Conservation (phyloP, 2,113 vertebrate species). For the Antennarius striatus region DNA sequence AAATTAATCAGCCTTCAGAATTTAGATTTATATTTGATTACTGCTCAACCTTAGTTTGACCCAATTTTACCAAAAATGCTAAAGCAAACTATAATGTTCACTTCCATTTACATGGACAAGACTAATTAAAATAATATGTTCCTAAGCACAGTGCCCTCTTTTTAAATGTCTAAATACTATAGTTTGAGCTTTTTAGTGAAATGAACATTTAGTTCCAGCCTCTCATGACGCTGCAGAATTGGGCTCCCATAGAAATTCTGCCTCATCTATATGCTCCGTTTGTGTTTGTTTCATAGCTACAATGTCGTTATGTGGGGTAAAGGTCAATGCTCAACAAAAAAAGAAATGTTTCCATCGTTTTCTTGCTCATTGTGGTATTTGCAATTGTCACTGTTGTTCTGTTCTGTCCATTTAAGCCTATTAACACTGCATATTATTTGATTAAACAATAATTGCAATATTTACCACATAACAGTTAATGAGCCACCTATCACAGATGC, state of each 20-base stretch:
- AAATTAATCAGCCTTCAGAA: slow-evolving; percentile 18
- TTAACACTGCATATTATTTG: slow-evolving; percentile 5
- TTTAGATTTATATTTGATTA: slow-evolving; percentile 7
- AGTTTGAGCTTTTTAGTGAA: slow-evolving; percentile 1
- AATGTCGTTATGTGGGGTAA: slow-evolving; percentile 25
- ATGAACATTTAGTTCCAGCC: not conserved
- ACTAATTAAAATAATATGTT: not conserved
- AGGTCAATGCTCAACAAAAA: slow-evolving; percentile 8
- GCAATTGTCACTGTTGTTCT: slow-evolving; percentile 6
- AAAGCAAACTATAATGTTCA: slow-evolving; percentile 21
- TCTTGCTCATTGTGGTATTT: slow-evolving; percentile 16
- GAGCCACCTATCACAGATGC: not conserved
- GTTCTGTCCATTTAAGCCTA: not conserved
- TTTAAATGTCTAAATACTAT: slow-evolving; percentile 2
- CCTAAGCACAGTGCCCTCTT: slow-evolving; percentile 9
- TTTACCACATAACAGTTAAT: slow-evolving; percentile 19
- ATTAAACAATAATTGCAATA: slow-evolving; percentile 47
- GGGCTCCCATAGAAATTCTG: slow-evolving; percentile 31
- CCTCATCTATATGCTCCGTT: slow-evolving; percentile 36
- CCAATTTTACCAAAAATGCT: not conserved
- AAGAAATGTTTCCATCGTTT: not conserved
- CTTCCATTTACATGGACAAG: slow-evolving; percentile 16
- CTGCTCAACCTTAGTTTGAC: slow-evolving; percentile 4
- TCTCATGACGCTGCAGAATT: not conserved
- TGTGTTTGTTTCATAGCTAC: slow-evolving; percentile 23